Base-by-base conservation (phyloP, 1,140 invertebrate species). In the Euschistus heros region DNA sequence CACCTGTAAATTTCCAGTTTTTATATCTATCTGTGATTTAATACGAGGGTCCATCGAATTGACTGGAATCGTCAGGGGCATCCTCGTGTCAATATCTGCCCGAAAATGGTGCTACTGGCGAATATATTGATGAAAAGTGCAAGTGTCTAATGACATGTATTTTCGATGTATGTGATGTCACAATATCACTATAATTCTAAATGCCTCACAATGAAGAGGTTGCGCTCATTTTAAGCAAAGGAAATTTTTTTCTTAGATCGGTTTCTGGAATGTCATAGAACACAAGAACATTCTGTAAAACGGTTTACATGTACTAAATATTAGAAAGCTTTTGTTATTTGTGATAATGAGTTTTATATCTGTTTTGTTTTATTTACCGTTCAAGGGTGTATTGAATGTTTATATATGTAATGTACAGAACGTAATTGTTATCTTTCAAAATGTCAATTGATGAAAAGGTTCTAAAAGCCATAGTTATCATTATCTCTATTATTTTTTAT, bases 11-110 rank as follows among this genome's bases (percentile, higher is more conserved):
- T 57, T 57, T 57, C 54, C 54, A 57, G 54, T 57, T 57, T 37
- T 57, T 57, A 57, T 57, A 57, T 26, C 54, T 57, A 57, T 57
- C 54, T 57, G 54, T 57, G 54, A 57, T 57, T 57, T 57, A 57
- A 57, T 57, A 57, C 54, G 54, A 57, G 54, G 54, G 54, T 57
- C 54, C 54, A 57, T 26, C 54, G 54, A 57, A 26, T 24, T 57
- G 54, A 57, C 24, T 24, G 54, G 54, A 17, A 57, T 50, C n/a
- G 47, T 50, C 47, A 50, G 47, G n/a, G n/a, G 47, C 47, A 57
- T 26, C 54, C 54, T 57, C 54, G 54, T 57, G 24, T 57, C 22
- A 26, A 57, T 57, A 57, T 57, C 54, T 57, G 54, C 54, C 54
- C 54, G 14, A 17, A 57, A 57, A 24, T 57, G 54, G 54, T 57